Evolutionary conservation across 2,113 vertebrate species (phyloP).

Genomic region (Callithrix jacchus): DNA sequence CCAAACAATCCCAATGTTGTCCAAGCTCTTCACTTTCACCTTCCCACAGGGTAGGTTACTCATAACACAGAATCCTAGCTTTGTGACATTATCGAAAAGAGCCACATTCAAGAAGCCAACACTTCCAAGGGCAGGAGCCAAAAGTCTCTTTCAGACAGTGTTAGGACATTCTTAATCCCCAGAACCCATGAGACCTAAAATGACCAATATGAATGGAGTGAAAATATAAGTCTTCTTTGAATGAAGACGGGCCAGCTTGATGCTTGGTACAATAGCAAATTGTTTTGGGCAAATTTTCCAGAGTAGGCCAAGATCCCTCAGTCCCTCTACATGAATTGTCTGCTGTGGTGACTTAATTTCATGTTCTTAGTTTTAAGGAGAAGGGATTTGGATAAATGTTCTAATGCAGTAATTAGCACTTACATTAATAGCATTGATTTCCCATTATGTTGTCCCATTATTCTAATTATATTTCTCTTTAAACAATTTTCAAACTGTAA

Average conservation of each 20-base stretch:
- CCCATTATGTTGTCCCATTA: slow-evolving; percentile 74
- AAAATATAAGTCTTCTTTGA: background rate
- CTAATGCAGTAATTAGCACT: slow-evolving; percentile 79
- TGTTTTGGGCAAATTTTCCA: slow-evolving; percentile 51
- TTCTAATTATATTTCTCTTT: slow-evolving; percentile 79
- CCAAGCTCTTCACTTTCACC: background rate
- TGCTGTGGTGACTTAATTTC: slow-evolving; percentile 74
- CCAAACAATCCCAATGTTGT: background rate
- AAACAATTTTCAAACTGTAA: slow-evolving; percentile 73
- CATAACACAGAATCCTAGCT: background rate
- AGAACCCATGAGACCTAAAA: background rate
- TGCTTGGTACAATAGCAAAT: background rate
- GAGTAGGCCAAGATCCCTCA: slow-evolving; percentile 7
- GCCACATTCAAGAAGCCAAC: background rate
- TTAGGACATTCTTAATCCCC: background rate
- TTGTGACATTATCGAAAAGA: background rate
- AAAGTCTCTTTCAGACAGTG: background rate
- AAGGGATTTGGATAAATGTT: slow-evolving; percentile 76
- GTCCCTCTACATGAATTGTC: slow-evolving; percentile 54
- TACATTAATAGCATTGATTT: slow-evolving; percentile 79
- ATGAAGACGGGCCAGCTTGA: background rate
- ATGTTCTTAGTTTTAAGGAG: slow-evolving; percentile 72
- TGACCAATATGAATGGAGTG: background rate
- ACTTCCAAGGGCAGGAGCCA: background rate
- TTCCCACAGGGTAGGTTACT: background rate